Base-by-base conservation (phyloP, 2,888 invertebrate genomes). In the Cephus sareptanus region DNA sequence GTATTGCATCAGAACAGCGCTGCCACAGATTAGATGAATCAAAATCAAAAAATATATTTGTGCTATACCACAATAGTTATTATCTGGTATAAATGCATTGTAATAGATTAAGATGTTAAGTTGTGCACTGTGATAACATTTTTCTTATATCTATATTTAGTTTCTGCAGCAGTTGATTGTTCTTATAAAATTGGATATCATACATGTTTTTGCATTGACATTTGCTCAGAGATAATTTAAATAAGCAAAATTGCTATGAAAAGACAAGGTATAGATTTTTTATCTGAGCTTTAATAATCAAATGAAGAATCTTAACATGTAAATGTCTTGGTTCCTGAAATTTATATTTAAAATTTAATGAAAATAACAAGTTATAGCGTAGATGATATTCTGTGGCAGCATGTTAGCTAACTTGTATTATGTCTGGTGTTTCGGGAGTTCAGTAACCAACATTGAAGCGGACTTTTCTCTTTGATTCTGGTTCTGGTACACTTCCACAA, bases 391-490 rank as follows among this genome's bases (percentile, higher is more conserved):
- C 83, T 85, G 84, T 85, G 85, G 86, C 86, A 83, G 80, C 82
- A 83, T 83, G 83, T 80, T 81, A 82, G 86, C 81, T 88, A 85
- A 89, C 79, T 84, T 83, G 79, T 83, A 87, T 85, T 85, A 78
- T 87, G 82, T 88, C 87, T 89, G 82, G 85, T 89, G 85, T 90
- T 88, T 87, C 83, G 83, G 85, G 84, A 89, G 89, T 90, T 86
- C 80, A 81, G 85, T 89, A 87, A 89, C 82, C 90, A 85, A 82
- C 85, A 87, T 85, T 89, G 89, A 89, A 87, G 88, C 82, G 88
- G 89, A 87, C 85, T 89, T 90, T 89, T 90, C 87, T 89, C 86
- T 90, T 90, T 90, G 83, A 89, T 89, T 90, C 89, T 88, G 88
- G 86, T 89, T 82, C 79, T 86, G 86, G 74, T 77, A 31, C 6